Evolutionary conservation across 2,113 vertebrate species (phyloP).

Genomic region (Dromaius novaehollandiae): DNA sequence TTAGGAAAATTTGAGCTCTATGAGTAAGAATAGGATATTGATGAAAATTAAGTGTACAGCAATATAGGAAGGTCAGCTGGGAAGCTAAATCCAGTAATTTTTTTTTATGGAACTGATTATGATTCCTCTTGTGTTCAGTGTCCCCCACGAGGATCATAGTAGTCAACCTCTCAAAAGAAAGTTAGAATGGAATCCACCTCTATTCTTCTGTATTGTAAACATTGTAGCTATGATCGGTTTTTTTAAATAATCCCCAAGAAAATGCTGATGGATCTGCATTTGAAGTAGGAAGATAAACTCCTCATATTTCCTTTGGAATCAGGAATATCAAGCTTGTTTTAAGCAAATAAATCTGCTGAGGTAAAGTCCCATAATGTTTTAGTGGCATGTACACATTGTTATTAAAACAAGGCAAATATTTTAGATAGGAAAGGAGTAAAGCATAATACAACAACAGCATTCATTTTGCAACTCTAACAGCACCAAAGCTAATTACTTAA

Average conservation of each 20-base stretch:
- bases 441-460: neutral
- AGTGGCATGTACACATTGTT: neutral
- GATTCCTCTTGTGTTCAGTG: accelerated
- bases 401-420: neutral
- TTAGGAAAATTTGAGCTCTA: neutral
- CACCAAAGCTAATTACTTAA: neutral
- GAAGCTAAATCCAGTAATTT: neutral
- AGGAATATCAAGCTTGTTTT: neutral
- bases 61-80: neutral
- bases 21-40: neutral
- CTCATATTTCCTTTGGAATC: neutral
- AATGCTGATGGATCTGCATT: neutral
- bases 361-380: neutral
- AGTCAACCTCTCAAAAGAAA: neutral
- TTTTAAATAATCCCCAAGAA: neutral
- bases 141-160: neutral
- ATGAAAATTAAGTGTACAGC: neutral
- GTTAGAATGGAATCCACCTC: neutral
- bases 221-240: neutral
- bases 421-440: neutral
- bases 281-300: neutral
- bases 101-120: neutral
- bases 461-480: neutral
- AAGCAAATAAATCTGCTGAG: neutral
- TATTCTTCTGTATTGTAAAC: neutral